Evolutionary conservation across 2,113 vertebrate genomes (phyloP).

Genomic region (Fulica atra): DNA sequence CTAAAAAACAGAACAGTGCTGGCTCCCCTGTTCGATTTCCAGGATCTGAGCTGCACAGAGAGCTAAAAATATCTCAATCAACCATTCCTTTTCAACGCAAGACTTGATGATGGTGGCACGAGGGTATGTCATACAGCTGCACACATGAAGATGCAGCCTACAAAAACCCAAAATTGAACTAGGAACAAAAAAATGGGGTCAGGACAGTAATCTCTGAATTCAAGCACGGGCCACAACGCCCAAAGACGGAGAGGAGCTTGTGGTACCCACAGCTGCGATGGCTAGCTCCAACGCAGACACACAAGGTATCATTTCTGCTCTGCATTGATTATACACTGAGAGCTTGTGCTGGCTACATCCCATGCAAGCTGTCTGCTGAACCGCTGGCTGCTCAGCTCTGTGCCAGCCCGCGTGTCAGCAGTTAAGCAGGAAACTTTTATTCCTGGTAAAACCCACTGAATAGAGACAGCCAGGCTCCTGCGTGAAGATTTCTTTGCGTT

Average conservation of each 20-base stretch:
- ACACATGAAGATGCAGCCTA: not conserved
- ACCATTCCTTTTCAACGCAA: not conserved
- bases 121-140: not conserved
- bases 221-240: fast-evolving
- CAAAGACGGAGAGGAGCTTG: not conserved
- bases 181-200: not conserved
- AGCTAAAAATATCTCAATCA: slow-evolving; percentile 32
- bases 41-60: not conserved
- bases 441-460: not conserved
- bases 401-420: not conserved
- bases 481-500: not conserved
- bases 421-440: not conserved
- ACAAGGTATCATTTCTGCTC: not conserved
- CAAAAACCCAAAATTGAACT: not conserved
- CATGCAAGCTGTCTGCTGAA: not conserved
- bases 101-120: not conserved
- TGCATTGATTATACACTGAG: not conserved
- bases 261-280: not conserved
- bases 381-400: not conserved
- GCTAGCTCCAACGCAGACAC: not conserved
- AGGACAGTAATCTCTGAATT: not conserved
- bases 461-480: not conserved
- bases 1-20: not conserved
- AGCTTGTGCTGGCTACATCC: not conserved
- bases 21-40: not conserved